Evolutionary conservation across 2,797 vertebrate genomes (phyloP).

Genomic region (Myotis findleyi): DNA sequence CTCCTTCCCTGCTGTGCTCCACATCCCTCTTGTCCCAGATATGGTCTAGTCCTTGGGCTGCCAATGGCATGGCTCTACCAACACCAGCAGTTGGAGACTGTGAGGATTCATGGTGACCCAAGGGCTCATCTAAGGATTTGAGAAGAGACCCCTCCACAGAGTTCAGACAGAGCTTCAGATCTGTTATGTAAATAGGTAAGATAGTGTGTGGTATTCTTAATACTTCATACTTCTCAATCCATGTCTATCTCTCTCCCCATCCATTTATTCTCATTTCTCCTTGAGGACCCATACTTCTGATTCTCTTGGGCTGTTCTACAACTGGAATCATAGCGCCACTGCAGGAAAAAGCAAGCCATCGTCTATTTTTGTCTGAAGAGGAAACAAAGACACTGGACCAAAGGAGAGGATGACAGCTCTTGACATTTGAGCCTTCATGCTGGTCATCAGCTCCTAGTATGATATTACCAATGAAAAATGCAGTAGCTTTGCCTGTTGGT

Average conservation of each 20-base stretch:
- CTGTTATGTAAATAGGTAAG: neutral
- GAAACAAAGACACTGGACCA: slow-evolving; percentile 66
- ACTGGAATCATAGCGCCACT: neutral
- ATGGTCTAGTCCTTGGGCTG: neutral
- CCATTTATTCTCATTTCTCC: neutral
- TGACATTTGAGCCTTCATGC: slow-evolving; percentile 79
- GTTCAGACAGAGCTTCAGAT: neutral
- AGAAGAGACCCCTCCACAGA: neutral
- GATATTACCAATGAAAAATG: slow-evolving; percentile 93
- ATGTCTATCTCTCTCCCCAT: neutral
- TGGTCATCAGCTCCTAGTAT: slow-evolving; percentile 79
- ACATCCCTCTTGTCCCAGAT: neutral
- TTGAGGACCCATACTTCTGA: neutral
- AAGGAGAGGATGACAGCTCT: slow-evolving; percentile 76
- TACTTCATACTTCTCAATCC: neutral
- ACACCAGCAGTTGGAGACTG: neutral
- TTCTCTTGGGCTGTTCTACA: neutral
- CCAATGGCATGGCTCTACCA: neutral
- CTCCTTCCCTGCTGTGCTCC: neutral
- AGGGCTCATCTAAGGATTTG: neutral
- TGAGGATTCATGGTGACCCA: neutral
- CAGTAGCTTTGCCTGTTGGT: slow-evolving; percentile 83
- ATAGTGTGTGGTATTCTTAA: neutral
- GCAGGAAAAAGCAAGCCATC: slow-evolving; percentile 59
- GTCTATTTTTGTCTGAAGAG: slow-evolving; percentile 68